These are phyloP conservation scores for Agelas oroides DNA, from an alignment of 37 sponge, comb jelly and placozoan species.

Conservation along the genomic window DNA sequence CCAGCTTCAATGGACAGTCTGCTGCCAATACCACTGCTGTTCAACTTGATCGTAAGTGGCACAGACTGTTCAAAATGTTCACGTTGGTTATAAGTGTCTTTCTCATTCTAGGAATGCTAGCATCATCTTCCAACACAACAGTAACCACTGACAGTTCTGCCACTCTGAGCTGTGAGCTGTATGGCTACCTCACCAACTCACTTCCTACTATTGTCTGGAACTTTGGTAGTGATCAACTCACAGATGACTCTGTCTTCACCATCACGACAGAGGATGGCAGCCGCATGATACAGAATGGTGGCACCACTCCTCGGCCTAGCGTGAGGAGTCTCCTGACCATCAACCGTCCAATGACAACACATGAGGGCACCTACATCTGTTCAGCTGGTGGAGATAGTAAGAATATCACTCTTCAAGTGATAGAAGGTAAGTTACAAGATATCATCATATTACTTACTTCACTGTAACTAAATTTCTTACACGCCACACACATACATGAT, in stretches of 20 bases:
- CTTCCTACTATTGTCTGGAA: constrained; percentile 3
- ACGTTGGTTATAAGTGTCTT: too few relatives aligned
- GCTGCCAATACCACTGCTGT: not conserved
- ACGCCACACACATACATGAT: too few relatives aligned
- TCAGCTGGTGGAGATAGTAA: too few relatives aligned
- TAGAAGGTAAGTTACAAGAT: too few relatives aligned
- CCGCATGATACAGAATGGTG: constrained; percentile 37
- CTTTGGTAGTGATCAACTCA: not conserved
- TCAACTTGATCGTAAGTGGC: constrained; percentile 9
- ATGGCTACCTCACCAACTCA: constrained; percentile 15
- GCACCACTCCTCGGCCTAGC: not conserved
- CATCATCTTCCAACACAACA: not conserved
- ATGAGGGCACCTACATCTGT: constrained; percentile 14
- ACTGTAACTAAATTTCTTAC: too few relatives aligned
- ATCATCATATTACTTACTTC: too few relatives aligned
- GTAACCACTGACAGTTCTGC: not conserved
- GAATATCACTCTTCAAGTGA: too few relatives aligned
- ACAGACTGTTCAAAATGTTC: too few relatives aligned
- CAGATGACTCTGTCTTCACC: not conserved
- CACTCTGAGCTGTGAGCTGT: constrained; percentile 31
- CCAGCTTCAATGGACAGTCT: constrained; percentile 3
- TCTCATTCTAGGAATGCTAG: not conserved
- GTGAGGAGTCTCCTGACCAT: constrained; percentile 2
- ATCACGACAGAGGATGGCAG: constrained; percentile 1
- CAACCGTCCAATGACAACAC: not conserved